A percentile compares a stretch with the other conserved stretches of the same genome.
These are phyloP conservation scores for Oryzias javanicus DNA, from an alignment of 2,113 vertebrate genomes.

Conservation along the genomic window DNA sequence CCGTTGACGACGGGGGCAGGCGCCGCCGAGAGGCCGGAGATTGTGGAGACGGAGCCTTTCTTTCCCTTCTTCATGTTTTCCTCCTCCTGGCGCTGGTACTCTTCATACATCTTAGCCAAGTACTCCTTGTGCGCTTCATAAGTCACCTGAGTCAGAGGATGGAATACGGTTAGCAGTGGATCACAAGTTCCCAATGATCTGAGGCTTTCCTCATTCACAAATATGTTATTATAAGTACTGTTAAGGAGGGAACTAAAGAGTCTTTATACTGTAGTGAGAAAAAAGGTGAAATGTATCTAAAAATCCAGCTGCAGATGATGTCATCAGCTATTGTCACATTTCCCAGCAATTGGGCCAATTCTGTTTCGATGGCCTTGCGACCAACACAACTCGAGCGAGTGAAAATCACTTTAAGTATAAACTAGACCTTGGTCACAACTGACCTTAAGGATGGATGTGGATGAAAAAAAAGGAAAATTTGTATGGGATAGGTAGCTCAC, in stretches of 20 bases:
- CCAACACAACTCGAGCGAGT: too few relatives aligned
- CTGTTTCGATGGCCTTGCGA: too few relatives aligned
- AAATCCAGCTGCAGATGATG: too few relatives aligned
- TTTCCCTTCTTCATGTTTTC: conserved; percentile 99
- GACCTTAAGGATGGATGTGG: too few relatives aligned
- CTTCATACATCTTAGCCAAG: conserved; percentile 98
- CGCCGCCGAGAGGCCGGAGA: conserved; percentile 94
- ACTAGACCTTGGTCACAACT: too few relatives aligned
- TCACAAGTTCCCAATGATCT: neutral
- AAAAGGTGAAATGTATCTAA: neutral
- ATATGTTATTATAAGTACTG: too few relatives aligned
- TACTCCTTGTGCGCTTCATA: conserved; percentile 99
- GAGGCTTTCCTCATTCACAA: too few relatives aligned
- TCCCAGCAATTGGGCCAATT: too few relatives aligned
- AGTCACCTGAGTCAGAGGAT: conserved; percentile 83
- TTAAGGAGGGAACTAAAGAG: neutral
- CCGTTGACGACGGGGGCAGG: conserved; percentile 88
- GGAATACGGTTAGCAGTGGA: conserved; percentile 13
- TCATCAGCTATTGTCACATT: too few relatives aligned
- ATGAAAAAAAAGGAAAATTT: too few relatives aligned
- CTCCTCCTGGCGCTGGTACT: conserved; percentile 98
- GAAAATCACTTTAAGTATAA: too few relatives aligned
- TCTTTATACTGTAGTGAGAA: conserved; percentile 2
- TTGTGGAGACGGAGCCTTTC: conserved; percentile 96
- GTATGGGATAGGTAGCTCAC: too few relatives aligned